A percentile compares a stretch with the other conserved stretches of the same genome.
Conservation (phyloP, 2,113 vertebrate genomes). For the Pavo muticus region DNA sequence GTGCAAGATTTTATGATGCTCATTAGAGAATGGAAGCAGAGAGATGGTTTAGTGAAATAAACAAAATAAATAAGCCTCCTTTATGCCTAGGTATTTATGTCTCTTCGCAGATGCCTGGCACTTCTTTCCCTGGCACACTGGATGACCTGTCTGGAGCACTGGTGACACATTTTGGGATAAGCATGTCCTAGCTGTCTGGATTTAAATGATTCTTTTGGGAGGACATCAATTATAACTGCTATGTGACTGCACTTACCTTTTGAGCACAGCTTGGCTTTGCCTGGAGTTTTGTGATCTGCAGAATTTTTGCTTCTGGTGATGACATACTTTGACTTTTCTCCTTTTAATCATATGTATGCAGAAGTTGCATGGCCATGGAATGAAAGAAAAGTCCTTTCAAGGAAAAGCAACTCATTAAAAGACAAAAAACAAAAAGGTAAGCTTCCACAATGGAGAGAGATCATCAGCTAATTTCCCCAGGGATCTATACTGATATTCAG, state of each 20-base stretch:
- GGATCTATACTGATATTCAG: background rate
- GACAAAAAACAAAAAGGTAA: background rate
- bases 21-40: background rate
- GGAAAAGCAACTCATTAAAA: background rate
- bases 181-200: background rate
- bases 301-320: slow-evolving; percentile 2
- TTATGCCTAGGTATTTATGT: background rate
- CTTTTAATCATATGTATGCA: background rate
- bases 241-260: background rate
- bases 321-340: slow-evolving; percentile 1
- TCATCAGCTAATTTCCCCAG: background rate
- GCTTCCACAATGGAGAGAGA: background rate
- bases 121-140: background rate
- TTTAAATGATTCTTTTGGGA: background rate
- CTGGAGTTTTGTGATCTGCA: background rate
- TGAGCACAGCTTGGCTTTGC: background rate
- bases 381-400: background rate
- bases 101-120: background rate
- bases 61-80: background rate
- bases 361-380: background rate
- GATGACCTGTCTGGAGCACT: background rate
- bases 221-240: background rate
- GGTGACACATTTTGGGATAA: background rate
- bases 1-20: background rate
- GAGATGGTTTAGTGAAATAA: background rate